These are phyloP conservation scores for Cerastis leucographa DNA, from an alignment of 2,888 invertebrate species.

Conservation along the genomic window DNA sequence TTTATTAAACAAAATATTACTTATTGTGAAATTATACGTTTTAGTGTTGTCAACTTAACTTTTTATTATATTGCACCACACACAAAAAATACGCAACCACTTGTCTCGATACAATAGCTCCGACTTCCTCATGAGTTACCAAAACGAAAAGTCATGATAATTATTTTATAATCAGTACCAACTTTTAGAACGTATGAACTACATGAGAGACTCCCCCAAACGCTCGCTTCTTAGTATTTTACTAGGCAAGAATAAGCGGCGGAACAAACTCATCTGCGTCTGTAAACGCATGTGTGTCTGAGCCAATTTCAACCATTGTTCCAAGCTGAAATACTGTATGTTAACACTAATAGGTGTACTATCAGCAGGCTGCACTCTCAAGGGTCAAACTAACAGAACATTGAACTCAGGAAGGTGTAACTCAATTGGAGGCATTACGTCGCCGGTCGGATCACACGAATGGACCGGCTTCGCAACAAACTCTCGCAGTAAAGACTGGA, in stretches of 20 bases:
- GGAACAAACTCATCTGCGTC: neutral
- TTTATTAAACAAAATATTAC: too few species aligned
- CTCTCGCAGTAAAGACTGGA: constrained; percentile 60
- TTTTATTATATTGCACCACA: neutral
- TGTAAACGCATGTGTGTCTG: neutral
- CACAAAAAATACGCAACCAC: neutral
- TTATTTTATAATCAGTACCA: neutral
- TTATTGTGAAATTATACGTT: neutral
- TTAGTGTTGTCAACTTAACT: neutral
- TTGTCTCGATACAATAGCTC: neutral
- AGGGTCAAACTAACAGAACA: constrained; percentile 29
- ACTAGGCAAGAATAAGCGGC: neutral
- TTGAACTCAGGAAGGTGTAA: constrained; percentile 50
- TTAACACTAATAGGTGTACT: neutral
- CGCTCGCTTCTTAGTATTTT: neutral
- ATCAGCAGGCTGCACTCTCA: neutral
- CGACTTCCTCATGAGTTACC: neutral
- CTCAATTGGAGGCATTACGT: constrained; percentile 55
- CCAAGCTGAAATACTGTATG: neutral
- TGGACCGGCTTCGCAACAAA: constrained; percentile 58
- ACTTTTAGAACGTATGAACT: neutral
- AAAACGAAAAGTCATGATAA: neutral
- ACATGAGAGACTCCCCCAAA: neutral
- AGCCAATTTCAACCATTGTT: neutral
- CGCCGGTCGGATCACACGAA: constrained; percentile 45